phyloP scores from a whole-genome alignment of 2,888 invertebrate genomes.

The Pimpla rufipes region DNA sequence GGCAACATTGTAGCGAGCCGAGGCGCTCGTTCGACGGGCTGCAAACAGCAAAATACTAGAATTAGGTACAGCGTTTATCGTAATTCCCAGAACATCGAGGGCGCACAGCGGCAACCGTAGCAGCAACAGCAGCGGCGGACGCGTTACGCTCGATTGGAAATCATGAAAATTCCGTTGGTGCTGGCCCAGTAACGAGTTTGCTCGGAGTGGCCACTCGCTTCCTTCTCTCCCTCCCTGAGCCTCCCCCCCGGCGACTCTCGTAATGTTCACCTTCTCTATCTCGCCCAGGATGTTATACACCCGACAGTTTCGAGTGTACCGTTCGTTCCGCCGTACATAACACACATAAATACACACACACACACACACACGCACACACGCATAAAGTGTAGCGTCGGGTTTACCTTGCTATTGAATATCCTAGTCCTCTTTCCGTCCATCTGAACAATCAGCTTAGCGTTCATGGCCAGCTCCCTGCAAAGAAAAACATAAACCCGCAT shows the following conservation, averaged over 20 bases:
- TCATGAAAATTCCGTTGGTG: slow-evolving; percentile 64
- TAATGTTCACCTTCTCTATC: slow-evolving; percentile 51
- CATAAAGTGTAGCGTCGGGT: not conserved
- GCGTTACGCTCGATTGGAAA: slow-evolving; percentile 74
- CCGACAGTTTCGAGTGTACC: slow-evolving; percentile 49
- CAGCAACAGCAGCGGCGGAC: slow-evolving; percentile 29
- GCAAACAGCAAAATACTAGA: not conserved
- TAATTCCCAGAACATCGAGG: slow-evolving; percentile 44
- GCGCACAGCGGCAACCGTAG: slow-evolving; percentile 9
- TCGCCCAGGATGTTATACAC: slow-evolving; percentile 47
- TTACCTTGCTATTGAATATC: slow-evolving; percentile 91
- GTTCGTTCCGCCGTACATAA: slow-evolving; percentile 18
- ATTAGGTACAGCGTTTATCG: slow-evolving; percentile 20
- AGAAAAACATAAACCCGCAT: slow-evolving; percentile 75
- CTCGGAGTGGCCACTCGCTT: slow-evolving; percentile 29
- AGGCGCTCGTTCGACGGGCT: not conserved
- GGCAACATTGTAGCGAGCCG: slow-evolving; percentile 1
- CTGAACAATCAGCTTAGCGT: slow-evolving; percentile 93
- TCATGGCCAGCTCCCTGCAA: slow-evolving; percentile 94
- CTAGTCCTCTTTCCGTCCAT: slow-evolving; percentile 95
- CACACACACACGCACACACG: not conserved
- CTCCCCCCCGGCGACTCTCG: not conserved
- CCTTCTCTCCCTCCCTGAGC: slow-evolving; percentile 16
- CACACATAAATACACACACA: slow-evolving; percentile 2
- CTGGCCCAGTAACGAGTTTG: slow-evolving; percentile 60